Conservation (phyloP, 2,113 vertebrate species). For the Hippocampus mohnikei region DNA sequence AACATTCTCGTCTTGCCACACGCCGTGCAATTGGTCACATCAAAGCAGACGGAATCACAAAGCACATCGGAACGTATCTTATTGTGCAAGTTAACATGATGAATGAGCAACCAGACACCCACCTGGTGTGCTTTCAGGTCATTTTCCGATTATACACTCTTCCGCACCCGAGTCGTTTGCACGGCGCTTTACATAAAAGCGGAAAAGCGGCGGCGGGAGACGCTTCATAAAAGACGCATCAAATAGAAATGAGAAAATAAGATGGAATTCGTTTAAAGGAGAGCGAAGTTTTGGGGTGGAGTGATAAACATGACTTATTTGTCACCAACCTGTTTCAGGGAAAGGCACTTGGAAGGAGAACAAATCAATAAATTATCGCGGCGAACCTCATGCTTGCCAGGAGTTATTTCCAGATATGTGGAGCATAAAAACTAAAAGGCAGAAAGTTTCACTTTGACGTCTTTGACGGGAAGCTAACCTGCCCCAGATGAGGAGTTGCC, state of each 20-base stretch:
- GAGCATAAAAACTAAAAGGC: neutral
- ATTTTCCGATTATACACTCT: neutral
- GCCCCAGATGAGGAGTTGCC: conserved; percentile 4
- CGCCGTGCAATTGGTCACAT: neutral
- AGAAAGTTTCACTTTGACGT: neutral
- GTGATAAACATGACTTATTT: conserved; percentile 4
- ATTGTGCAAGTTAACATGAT: neutral
- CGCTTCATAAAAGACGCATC: neutral
- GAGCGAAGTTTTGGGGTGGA: neutral
- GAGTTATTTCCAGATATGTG: conserved; percentile 7
- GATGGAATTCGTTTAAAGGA: neutral
- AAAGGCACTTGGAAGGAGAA: conserved; percentile 3
- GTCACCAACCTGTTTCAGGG: conserved; percentile 1
- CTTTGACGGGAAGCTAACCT: neutral
- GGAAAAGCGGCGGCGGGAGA: neutral
- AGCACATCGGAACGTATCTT: neutral
- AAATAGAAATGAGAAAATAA: conserved; percentile 4
- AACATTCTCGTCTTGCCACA: neutral
- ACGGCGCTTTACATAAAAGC: neutral
- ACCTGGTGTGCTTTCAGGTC: no score
- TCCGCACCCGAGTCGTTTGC: neutral
- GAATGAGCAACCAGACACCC: neutral
- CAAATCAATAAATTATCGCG: neutral
- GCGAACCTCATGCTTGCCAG: neutral
- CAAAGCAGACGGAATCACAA: neutral